phyloP scores from a whole-genome alignment of 2,113 vertebrate genomes.

The Neogale vison region DNA sequence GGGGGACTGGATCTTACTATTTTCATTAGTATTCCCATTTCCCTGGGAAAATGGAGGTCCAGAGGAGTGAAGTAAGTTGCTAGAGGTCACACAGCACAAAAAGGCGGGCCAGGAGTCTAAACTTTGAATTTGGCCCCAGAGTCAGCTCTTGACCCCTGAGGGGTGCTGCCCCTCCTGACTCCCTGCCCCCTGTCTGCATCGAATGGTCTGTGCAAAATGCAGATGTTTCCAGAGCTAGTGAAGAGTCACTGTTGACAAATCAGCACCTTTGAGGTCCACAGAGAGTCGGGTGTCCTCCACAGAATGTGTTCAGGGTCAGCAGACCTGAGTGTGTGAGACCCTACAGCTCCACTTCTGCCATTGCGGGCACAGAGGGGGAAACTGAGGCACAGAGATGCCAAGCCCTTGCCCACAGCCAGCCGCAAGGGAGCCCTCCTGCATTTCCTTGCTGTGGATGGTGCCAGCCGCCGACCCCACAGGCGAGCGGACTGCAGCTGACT shows the following conservation, averaged over 20 bases:
- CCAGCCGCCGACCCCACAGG: neutral
- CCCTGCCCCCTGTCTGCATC: rapidly evolving
- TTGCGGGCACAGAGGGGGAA: neutral
- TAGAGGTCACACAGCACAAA: neutral
- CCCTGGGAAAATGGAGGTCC: neutral
- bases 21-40: neutral
- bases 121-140: neutral
- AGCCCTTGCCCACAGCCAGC: neutral
- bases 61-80: neutral
- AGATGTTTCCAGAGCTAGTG: neutral
- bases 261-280: neutral
- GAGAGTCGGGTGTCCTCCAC: neutral
- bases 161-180: too few relatives aligned
- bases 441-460: neutral
- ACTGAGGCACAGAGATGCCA: neutral
- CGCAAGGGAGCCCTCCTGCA: neutral
- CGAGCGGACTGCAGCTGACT: rapidly evolving
- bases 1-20: neutral
- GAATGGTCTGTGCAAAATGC: neutral
- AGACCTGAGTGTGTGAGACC: neutral
- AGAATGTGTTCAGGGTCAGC: neutral
- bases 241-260: neutral
- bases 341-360: neutral
- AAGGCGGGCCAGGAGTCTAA: neutral
- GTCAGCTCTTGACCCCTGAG: neutral